Base-by-base conservation (phyloP, 2,797 vertebrate species). In the Leucoraja ocellata region DNA sequence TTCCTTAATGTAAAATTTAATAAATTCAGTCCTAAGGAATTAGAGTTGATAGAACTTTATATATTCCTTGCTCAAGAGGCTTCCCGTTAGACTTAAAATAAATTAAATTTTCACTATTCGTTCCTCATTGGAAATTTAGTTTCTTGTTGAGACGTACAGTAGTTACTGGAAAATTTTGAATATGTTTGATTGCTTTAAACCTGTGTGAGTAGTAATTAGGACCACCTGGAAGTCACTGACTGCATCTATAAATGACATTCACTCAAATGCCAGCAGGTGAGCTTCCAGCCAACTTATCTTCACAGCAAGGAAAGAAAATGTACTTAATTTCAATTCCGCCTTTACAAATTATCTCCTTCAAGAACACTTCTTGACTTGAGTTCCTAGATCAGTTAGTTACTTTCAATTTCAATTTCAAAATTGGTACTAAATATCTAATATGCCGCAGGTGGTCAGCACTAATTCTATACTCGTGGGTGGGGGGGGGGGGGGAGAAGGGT, bases 101-200 rank as follows among this genome's bases (percentile, higher is more conserved):
- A 86, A 86, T 86, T 63, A 28, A 36, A 16, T 28, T 63, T 86
- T 86, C 14, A 28, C 13, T n/a, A 63, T 32, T 86, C 61, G 4
- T 86, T 63, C 83, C 61, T 16, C 61, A 65, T 14, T 88, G n/a
- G 61, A 88, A 68, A 88, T 68, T 36, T 88, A 68, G n/a, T 88
- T 88, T 65, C 32, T 88, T 88, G 6, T 32, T 1, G 61, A 68
- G 32, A 68, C n/a, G 36, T 68, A 21, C 21, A 28, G 18, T 6
- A 63, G 32, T 16, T 32, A 36, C 16, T 68, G 63, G 28, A 8
- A 68, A 68, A 9, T 68, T 32, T 63, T 65, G 61, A 36, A 36
- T 68, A 88, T 88, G 36, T 36, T 88, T 36, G 18, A 68, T 88
- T 36, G 21, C 61, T 68, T 36, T 88, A 68, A 36, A 86, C 25